These are phyloP conservation scores for Chlorops oryzae DNA, from an alignment of 1,140 invertebrate species.

Conservation along the genomic window DNA sequence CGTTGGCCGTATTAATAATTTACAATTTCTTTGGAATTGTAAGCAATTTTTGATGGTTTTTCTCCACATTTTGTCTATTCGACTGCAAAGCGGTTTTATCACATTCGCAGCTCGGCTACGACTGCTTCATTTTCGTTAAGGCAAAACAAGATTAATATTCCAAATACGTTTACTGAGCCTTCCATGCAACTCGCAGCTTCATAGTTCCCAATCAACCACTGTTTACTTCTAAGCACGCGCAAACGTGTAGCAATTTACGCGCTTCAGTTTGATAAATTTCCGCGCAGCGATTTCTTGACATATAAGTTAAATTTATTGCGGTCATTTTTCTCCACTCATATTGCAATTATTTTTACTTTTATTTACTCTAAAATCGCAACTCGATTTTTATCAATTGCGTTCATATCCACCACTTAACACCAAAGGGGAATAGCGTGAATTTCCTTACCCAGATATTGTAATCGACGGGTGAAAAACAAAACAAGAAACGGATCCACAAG, in stretches of 20 bases:
- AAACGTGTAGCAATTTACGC: conserved; percentile 37
- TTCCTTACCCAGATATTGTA: too few species aligned
- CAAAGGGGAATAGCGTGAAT: too few species aligned
- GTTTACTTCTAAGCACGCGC: too few species aligned
- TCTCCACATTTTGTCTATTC: conserved; percentile 23
- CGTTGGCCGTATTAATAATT: conserved; percentile 46
- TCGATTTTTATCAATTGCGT: conserved; percentile 23
- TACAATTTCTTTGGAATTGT: conserved; percentile 46
- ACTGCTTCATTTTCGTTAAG: conserved; percentile 41
- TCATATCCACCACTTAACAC: background rate
- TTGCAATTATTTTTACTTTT: conserved; percentile 43
- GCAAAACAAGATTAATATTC: conserved; percentile 40
- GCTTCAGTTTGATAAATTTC: conserved; percentile 44
- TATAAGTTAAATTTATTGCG: conserved; percentile 37
- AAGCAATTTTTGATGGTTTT: conserved; percentile 44
- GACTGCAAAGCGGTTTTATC: background rate
- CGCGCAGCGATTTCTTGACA: conserved; percentile 39
- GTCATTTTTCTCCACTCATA: conserved; percentile 44
- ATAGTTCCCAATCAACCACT: too few species aligned
- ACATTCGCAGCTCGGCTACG: conserved; percentile 22
- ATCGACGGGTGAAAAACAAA: too few species aligned
- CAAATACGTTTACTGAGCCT: too few species aligned
- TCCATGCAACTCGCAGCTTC: too few species aligned
- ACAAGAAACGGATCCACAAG: too few species aligned
- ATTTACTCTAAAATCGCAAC: too few species aligned